Evolutionary conservation across 2,797 vertebrate genomes (phyloP), one percentile per base, ranked within the genome.

Genomic region (Phylloscopus collybita): DNA sequence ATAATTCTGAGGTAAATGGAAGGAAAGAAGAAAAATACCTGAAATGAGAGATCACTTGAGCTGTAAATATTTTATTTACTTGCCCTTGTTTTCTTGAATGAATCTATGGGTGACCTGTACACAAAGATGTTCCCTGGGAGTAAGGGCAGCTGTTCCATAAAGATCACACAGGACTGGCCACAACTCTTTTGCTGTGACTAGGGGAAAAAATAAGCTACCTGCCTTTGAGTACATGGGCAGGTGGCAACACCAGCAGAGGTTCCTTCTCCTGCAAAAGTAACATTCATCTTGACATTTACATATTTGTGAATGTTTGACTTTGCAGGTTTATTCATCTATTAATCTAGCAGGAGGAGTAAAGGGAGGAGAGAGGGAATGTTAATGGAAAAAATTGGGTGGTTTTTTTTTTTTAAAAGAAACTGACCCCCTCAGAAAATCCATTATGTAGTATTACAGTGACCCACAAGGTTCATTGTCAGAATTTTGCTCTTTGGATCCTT

Each of bases 241-340:
- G 38, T 79, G 78, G 53, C 59, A 93, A 74, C 32, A 88, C 19
- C 34, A 83, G 61, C 57, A 81, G 54, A 79, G 38, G 11, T 69
- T 88, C 57, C 47, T 75, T 92, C 29, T 80, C 36, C 34, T 71
- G 16, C 17, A 59, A 79, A 72, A 54, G 27, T 38, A 75, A 62
- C 36, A 29, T 80, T 92, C 54, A 54, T 86, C 34, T 56, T 78
- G 25, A 53, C 65, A 86, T 88, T 93, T 93, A 84, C 47, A 80
- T 87, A 85, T 47, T 50, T 83, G 30, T 54, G 85, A 65, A 67
- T 88, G 90, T 78, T 96, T 94, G 85, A 88, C 93, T 94, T 94
- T n/a, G 34, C 29, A 95, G 94, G 87, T 85, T 92, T 95, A 95
- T 92, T 88, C 7, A 6, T 62, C 89, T 90, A 80, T 76, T 95